Base-by-base conservation (phyloP, 2,888 invertebrate genomes). In the Brachyptera risi region DNA sequence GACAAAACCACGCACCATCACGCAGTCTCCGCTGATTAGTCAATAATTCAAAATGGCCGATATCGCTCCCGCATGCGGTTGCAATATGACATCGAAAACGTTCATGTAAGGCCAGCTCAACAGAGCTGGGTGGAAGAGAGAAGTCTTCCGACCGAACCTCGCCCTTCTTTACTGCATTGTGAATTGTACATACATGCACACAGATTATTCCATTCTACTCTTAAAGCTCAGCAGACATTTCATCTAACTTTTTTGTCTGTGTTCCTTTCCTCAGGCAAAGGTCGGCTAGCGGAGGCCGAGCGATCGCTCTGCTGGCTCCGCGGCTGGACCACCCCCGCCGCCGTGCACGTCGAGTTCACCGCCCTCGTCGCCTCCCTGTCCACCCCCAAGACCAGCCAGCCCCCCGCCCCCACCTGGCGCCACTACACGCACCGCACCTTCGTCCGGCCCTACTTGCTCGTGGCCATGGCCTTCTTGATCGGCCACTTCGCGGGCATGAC, bases 401-500 rank as follows among this genome's bases (percentile, higher is more conserved):
- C 9, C 19, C 27, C 9, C 42, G 4, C 26, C 17, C n/a, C 40
- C 40, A 49, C 56, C 5, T 65, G 65, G 59, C 38, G 62, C 13
- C 56, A 59, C 27, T 66, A 70, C 59, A 61, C 63, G 3, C 59
- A 59, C 3, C 65, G 79, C 54, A 84, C 82, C 27, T 90, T 90
- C 70, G 70, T 86, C n/a, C 71, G 80, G 49, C 90, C 90, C 0
- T 90, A 84, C 68, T 71, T 80, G 2, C 73, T 91, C 21, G 84
- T 90, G 0, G 76, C 81, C 11, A 79, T 83, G 40, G 77, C 81
- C 17, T 91, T 90, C 72, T 87, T 89, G 68, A 79, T 89, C 13
- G 84, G 85, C 0, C 83, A 88, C 69, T 90, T 90, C 68, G 86
- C 86, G 35, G 91, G 91, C 0, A 85, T 86, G 78, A 84, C 85